Evolutionary conservation across 2,888 invertebrate genomes (phyloP), one percentile per base, ranked within the genome.

Genomic region (Cheilosia vulpina): DNA sequence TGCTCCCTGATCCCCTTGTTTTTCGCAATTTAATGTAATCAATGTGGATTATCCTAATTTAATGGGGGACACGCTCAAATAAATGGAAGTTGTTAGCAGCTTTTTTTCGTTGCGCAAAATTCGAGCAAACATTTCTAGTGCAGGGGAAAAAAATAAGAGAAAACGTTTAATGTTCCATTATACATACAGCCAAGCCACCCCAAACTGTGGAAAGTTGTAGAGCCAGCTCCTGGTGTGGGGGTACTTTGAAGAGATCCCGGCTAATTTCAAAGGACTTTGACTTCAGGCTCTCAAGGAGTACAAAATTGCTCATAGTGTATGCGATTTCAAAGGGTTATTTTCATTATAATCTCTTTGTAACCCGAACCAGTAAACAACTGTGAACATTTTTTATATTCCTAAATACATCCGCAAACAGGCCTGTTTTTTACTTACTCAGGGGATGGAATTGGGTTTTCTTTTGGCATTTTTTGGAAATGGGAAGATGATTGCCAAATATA

Each of bases 11-110:
- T 24, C 13, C 52, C 21, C 52, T 52, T 24, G 52, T 27, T 27
- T 24, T 52, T 52, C n/a, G 15, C 15, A 21, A 21, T 13, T 24
- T 15, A 11, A 52, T 24, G 27, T 52, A 52, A 52, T 52, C 24
- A 52, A 52, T 15, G 52, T 15, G 52, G 52, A 52, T 52, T 52
- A 52, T 52, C 52, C 52, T 13, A 13, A 24, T 52, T 52, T 24
- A 52, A 52, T 52, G 52, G 13, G 52, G 15, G 24, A 17, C 47
- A 17, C 52, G 27, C 52, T 52, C 13, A 52, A 52, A 52, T 52
- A 52, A 24, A 52, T 52, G 19, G 24, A 15, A 24, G 52, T 52
- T 52, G 24, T 52, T 6, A 52, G 27, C 7, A 24, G 24, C 15
- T 21, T 24, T 24, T 52, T 24, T 9, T 1, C 15, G 11, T 19